A percentile compares a stretch with the other conserved stretches of the same genome.
phyloP scores from a whole-genome alignment of 2,113 vertebrate species.

The Zapornia atra region DNA sequence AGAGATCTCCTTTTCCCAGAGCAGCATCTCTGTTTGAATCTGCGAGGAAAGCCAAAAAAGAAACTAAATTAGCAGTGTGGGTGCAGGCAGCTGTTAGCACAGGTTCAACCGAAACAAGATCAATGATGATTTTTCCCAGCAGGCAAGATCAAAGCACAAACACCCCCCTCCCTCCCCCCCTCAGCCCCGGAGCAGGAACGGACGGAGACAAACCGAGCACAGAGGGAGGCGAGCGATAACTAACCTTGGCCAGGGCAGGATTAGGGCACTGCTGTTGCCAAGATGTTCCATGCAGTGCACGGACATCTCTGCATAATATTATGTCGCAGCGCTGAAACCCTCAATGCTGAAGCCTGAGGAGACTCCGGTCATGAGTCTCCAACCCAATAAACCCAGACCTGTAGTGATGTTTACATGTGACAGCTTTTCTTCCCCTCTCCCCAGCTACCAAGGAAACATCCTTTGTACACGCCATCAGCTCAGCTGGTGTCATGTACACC shows the following conservation, averaged over 20 bases:
- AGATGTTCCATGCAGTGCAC: background rate
- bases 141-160: background rate
- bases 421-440: background rate
- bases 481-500: constrained; percentile 93
- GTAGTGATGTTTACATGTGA: too few relatives aligned
- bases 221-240: background rate
- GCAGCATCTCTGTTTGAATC: background rate
- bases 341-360: background rate
- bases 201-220: background rate
- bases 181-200: background rate
- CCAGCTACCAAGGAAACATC: constrained; percentile 92
- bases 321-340: background rate
- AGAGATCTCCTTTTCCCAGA: background rate
- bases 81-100: background rate
- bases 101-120: background rate
- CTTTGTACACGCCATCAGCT: constrained; percentile 94
- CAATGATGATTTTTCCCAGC: background rate
- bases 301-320: background rate
- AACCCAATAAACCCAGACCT: too few relatives aligned
- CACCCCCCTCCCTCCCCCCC: too few relatives aligned
- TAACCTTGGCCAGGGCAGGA: background rate
- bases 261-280: background rate
- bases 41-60: background rate
- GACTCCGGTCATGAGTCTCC: too few relatives aligned
- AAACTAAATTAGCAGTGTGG: background rate